These are phyloP conservation scores for Drosophila kikkawai DNA, from an alignment of 1,140 invertebrate species.

Conservation along the genomic window DNA sequence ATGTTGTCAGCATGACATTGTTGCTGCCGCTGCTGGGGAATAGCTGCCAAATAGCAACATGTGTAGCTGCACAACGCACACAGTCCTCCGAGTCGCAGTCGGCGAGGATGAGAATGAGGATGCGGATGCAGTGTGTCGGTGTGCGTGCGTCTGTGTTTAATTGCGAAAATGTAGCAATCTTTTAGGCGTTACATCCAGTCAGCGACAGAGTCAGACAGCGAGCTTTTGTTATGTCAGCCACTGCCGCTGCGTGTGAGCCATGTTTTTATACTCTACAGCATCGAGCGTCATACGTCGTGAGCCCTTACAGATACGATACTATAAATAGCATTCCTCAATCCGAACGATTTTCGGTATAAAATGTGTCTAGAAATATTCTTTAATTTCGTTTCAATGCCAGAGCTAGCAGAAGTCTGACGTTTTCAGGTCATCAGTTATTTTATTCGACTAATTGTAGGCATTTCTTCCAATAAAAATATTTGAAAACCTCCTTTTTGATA, in stretches of 20 bases:
- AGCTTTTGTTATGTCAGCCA: slow-evolving; percentile 75
- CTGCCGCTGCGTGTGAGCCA: slow-evolving; percentile 41
- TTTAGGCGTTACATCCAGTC: slow-evolving; percentile 67
- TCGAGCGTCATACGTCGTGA: slow-evolving; percentile 11
- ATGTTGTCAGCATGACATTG: slow-evolving; percentile 78
- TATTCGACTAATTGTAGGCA: background rate
- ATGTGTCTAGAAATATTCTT: background rate
- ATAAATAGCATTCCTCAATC: background rate
- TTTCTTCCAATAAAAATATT: background rate
- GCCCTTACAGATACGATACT: background rate
- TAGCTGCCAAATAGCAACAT: slow-evolving; percentile 69
- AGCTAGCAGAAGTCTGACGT: background rate
- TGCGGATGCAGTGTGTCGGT: slow-evolving; percentile 24
- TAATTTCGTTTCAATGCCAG: background rate
- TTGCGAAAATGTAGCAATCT: slow-evolving; percentile 83
- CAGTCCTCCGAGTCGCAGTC: slow-evolving; percentile 12
- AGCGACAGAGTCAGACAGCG: slow-evolving; percentile 43
- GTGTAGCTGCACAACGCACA: slow-evolving; percentile 47
- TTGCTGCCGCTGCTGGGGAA: slow-evolving; percentile 43
- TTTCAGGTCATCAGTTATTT: background rate
- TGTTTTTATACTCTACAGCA: slow-evolving; percentile 76
- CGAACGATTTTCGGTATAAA: no score
- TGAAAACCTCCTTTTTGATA: background rate
- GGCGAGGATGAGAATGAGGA: background rate
- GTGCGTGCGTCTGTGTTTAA: slow-evolving; percentile 63